Percentiles rank a stretch among this genome's conserved stretches.
Conservation (phyloP, 2,113 vertebrate genomes). For the Microcebus tavaratra region DNA sequence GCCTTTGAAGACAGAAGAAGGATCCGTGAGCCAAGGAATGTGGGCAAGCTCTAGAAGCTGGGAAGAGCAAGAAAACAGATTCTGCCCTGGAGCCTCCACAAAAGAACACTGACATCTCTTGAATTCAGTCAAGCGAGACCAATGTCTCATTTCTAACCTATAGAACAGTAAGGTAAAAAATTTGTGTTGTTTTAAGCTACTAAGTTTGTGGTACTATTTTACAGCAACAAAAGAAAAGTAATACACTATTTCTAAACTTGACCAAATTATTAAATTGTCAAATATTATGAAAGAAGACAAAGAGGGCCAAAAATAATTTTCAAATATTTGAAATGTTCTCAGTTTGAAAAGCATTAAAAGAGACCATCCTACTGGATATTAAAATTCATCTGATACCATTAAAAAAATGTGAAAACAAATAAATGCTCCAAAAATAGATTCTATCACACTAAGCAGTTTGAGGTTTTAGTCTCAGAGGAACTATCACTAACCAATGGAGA, state of each 20-base stretch:
- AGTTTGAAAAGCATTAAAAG: neutral
- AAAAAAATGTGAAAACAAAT: neutral
- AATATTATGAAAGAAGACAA: neutral
- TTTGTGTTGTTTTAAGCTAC: neutral
- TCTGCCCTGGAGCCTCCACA: neutral
- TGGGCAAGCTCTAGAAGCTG: neutral
- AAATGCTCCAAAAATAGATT: constrained; percentile 17
- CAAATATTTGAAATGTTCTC: neutral
- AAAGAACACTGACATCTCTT: neutral
- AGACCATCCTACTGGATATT: neutral
- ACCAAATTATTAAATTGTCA: neutral
- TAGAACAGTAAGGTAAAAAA: neutral
- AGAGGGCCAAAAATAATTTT: neutral
- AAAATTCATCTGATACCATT: neutral
- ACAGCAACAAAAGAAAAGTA: neutral
- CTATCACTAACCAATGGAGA: neutral
- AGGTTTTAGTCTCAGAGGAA: neutral
- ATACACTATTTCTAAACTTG: neutral
- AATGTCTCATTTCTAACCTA: neutral
- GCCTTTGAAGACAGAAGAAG: neutral
- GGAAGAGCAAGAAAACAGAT: neutral
- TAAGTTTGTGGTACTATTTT: neutral
- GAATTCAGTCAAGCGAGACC: neutral
- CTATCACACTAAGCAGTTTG: neutral
- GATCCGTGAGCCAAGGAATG: neutral